These are phyloP conservation scores for Plumapathes pennacea DNA, from an alignment of 92 coral and sea anemone species.

Conservation along the genomic window DNA sequence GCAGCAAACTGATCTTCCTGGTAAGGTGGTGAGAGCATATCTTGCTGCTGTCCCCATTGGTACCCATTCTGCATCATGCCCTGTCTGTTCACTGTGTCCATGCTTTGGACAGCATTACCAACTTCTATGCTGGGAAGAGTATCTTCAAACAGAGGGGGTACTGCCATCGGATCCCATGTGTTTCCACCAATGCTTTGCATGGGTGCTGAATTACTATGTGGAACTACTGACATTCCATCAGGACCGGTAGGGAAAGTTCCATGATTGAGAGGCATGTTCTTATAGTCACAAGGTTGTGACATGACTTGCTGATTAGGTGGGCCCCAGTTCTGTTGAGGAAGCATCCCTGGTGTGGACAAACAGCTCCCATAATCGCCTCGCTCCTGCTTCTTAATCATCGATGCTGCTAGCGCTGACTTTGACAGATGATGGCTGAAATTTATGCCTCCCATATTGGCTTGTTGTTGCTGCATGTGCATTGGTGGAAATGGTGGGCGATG, in stretches of 20 bases:
- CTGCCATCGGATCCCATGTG: slow-evolving; percentile 26
- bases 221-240: no score
- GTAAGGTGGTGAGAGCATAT: slow-evolving; percentile 75
- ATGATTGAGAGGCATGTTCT: no score
- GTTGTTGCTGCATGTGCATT: no score
- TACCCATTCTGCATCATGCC: slow-evolving; percentile 16
- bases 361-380: slow-evolving; percentile 17
- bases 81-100: slow-evolving; percentile 26
- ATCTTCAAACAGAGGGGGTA: slow-evolving; percentile 79
- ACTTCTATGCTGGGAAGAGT: slow-evolving; percentile 63
- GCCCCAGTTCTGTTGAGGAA: slow-evolving; percentile 26
- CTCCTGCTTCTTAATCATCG: slow-evolving; percentile 58
- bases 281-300: no score
- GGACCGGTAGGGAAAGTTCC: no score
- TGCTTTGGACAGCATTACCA: slow-evolving; percentile 11
- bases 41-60: slow-evolving; percentile 34
- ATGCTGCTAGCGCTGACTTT: slow-evolving; percentile 51
- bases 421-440: no score
- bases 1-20: slow-evolving; percentile 61
- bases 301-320: slow-evolving; percentile 11
- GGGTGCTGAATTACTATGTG: no score
- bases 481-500: slow-evolving; percentile 1
- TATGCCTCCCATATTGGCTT: no score
- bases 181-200: slow-evolving; percentile 6
- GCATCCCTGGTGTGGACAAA: slow-evolving; percentile 8